Percentiles rank a stretch among this genome's conserved stretches.
Evolutionary conservation across 2,888 invertebrate genomes (phyloP).

Genomic region (Mayetiola destructor): DNA sequence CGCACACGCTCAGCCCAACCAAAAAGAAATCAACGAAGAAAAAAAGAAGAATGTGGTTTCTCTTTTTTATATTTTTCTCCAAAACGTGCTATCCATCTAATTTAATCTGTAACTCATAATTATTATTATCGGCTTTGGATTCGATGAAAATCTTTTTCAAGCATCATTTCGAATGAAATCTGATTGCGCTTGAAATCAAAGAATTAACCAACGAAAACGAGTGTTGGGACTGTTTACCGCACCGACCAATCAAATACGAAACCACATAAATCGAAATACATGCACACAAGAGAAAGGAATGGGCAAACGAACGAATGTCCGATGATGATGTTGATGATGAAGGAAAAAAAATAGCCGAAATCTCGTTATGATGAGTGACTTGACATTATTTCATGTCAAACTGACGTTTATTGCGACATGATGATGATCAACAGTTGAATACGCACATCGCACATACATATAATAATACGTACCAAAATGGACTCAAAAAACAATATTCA

Average conservation of each 20-base stretch:
- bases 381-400: slow-evolving; percentile 14
- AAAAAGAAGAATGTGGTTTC: background rate
- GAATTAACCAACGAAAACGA: too few species aligned
- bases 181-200: background rate
- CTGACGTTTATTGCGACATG: slow-evolving; percentile 16
- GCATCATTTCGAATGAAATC: background rate
- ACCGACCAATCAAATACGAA: background rate
- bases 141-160: background rate
- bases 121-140: background rate
- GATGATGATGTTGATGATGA: too few species aligned
- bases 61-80: background rate
- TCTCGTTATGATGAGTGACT: slow-evolving; percentile 15
- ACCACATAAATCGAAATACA: too few species aligned
- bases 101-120: slow-evolving; percentile 11
- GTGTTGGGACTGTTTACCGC: too few species aligned
- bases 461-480: background rate
- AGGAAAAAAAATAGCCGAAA: slow-evolving; percentile 10
- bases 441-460: too few species aligned
- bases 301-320: background rate
- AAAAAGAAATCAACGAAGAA: background rate
- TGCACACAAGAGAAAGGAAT: background rate
- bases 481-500: background rate
- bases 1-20: too few species aligned
- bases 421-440: slow-evolving; percentile 14
- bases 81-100: slow-evolving; percentile 2